Base-by-base conservation (phyloP, 2,888 invertebrate species). In the Lasioglossum figueresi region DNA sequence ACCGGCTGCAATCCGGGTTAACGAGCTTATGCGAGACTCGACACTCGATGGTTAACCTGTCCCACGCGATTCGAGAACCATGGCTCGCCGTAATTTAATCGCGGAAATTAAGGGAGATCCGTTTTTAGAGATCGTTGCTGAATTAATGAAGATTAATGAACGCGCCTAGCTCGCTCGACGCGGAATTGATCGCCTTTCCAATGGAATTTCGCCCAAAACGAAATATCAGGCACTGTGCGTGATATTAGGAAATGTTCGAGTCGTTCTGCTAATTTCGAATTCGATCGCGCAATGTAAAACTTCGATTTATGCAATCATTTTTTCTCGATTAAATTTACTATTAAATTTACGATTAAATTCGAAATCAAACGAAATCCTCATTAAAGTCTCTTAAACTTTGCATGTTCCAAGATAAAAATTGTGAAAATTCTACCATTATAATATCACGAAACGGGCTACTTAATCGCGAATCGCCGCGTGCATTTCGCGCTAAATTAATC, bases 1-100 rank as follows among this genome's bases (percentile, higher is more conserved):
- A 6, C 66, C 66, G 66, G 66, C 8, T 8, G 66, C 66, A 27
- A 77, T 72, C 48, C 48, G 23, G 56, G 77, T 79, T 82, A 86
- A 82, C 75, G 68, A 76, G 74, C 74, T 66, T 52, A 27, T 56
- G 37, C 66, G 31, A 56, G 37, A 66, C 48, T 76, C 71, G 63
- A 73, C 76, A 66, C n/a, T 82, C 66, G 56, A 31, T 63, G 59
- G 59, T 63, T 63, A 48, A 79, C 10, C n/a, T 72, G 34, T 77
- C 23, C 27, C 45, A 10, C 31, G 56, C 48, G 68, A 66, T 68
- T 48, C 27, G 23, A 27, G 72, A 48, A 23, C 45, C 31, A 14
- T 5, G 3, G 23, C 34, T 52, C 3, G 52, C 45, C 23, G 27
- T 45, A 8, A 48, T 27, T 72, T 40, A n/a, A 73, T 78, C 66